Conservation (phyloP, 1,140 invertebrate genomes). For the Zaprionus davidi region DNA sequence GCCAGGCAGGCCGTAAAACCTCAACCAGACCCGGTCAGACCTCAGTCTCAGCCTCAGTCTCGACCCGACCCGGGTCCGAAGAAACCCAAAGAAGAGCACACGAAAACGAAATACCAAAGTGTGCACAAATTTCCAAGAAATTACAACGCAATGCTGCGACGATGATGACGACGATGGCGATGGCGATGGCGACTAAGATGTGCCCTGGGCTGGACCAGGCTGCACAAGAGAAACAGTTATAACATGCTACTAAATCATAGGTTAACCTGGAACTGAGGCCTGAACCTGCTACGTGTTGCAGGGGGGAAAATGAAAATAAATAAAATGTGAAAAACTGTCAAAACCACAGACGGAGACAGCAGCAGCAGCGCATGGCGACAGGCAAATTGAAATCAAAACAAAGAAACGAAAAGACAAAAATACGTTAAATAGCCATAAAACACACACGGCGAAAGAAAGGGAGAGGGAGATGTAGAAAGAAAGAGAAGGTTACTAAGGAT, state of each 20-base stretch:
- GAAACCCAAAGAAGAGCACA: constrained; percentile 58
- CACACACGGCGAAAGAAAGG: constrained; percentile 34
- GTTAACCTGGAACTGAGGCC: constrained; percentile 42
- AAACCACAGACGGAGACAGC: constrained; percentile 14
- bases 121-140: constrained; percentile 83
- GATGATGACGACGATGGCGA: constrained; percentile 23
- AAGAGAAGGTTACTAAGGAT: constrained; percentile 31
- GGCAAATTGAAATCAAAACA: constrained; percentile 78
- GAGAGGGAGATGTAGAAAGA: background rate
- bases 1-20: constrained; percentile 63
- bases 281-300: constrained; percentile 73
- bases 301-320: constrained; percentile 62
- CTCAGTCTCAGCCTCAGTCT: no score
- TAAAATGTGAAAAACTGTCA: constrained; percentile 71
- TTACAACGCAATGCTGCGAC: constrained; percentile 66
- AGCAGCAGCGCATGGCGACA: constrained; percentile 43
- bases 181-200: constrained; percentile 32
- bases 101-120: constrained; percentile 80
- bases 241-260: constrained; percentile 80
- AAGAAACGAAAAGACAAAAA: constrained; percentile 45
- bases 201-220: constrained; percentile 27
- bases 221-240: constrained; percentile 77
- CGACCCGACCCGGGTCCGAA: constrained; percentile 19
- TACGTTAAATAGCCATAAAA: constrained; percentile 74
- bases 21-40: constrained; percentile 30